phyloP scores from a whole-genome alignment of 2,113 vertebrate species.

The Ranitomeya imitator region DNA sequence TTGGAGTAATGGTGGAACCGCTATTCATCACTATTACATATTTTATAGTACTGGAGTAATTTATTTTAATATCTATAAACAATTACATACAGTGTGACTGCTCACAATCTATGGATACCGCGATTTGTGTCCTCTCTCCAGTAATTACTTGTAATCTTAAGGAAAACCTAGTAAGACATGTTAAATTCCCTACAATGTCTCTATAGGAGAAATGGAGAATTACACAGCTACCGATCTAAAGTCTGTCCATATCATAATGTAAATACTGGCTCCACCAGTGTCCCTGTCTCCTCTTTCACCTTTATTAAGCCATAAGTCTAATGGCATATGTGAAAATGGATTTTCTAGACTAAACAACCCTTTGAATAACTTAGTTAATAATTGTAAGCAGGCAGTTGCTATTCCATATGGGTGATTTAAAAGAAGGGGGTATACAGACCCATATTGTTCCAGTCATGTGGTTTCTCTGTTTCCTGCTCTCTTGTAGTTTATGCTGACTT shows the following conservation, averaged over 20 bases:
- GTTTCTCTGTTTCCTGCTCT: not conserved
- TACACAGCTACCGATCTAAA: not conserved
- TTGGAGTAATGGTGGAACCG: too few species aligned
- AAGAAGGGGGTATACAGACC: not conserved
- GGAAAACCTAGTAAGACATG: not conserved
- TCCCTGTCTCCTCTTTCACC: too few species aligned
- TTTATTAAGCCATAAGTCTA: too few species aligned
- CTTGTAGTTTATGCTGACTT: not conserved
- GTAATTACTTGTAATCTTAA: too few species aligned
- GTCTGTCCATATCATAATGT: not conserved
- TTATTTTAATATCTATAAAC: too few species aligned
- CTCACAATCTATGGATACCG: not conserved
- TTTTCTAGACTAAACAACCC: too few species aligned
- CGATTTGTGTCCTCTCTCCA: too few species aligned
- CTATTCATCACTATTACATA: too few species aligned
- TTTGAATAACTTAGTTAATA: not conserved
- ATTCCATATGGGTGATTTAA: not conserved
- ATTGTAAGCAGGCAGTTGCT: not conserved
- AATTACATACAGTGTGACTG: not conserved
- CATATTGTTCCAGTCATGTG: not conserved
- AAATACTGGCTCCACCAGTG: not conserved
- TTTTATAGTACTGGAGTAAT: too few species aligned
- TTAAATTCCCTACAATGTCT: not conserved
- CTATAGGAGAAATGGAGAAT: not conserved
- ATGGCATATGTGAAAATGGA: too few species aligned